These are phyloP conservation scores for Diadromus collaris DNA, from an alignment of 2,888 invertebrate genomes.

Conservation along the genomic window DNA sequence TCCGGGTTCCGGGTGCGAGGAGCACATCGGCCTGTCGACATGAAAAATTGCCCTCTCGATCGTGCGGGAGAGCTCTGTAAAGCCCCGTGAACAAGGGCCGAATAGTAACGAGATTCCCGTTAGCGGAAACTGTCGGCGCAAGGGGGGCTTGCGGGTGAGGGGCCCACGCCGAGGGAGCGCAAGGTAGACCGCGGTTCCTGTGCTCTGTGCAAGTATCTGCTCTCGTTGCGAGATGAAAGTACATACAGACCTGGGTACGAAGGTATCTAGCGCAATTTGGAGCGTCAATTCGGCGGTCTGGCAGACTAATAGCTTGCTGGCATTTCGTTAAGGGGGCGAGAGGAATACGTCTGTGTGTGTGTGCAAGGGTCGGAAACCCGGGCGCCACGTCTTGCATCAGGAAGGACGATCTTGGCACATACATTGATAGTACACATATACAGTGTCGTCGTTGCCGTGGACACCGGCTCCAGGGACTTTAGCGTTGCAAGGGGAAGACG, in stretches of 20 bases:
- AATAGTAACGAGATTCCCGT: slow-evolving; percentile 54
- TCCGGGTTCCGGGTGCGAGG: slow-evolving; percentile 16
- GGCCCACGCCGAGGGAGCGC: neutral
- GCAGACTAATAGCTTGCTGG: slow-evolving; percentile 48
- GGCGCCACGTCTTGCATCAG: neutral
- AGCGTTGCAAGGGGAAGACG: slow-evolving; percentile 54
- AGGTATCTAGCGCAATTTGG: slow-evolving; percentile 50
- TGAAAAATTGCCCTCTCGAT: slow-evolving; percentile 59
- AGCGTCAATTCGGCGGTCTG: slow-evolving; percentile 55
- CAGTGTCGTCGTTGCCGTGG: slow-evolving; percentile 12
- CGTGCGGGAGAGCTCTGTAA: slow-evolving; percentile 55
- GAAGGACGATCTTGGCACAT: neutral
- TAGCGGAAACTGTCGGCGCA: slow-evolving; percentile 4
- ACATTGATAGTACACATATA: slow-evolving; percentile 1
- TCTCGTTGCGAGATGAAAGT: slow-evolving; percentile 3
- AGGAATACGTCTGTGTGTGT: neutral
- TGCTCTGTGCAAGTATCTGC: slow-evolving; percentile 3
- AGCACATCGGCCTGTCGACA: slow-evolving; percentile 50
- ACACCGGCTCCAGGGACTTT: slow-evolving; percentile 45
- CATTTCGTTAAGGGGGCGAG: slow-evolving; percentile 23
- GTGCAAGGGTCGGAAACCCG: neutral
- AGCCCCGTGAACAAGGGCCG: slow-evolving; percentile 55
- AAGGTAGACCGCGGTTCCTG: slow-evolving; percentile 1
- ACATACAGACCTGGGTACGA: slow-evolving; percentile 13
- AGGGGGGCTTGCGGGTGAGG: neutral